Evolutionary conservation across 2,797 vertebrate genomes (phyloP).

Genomic region (Cebuella pygmaea): DNA sequence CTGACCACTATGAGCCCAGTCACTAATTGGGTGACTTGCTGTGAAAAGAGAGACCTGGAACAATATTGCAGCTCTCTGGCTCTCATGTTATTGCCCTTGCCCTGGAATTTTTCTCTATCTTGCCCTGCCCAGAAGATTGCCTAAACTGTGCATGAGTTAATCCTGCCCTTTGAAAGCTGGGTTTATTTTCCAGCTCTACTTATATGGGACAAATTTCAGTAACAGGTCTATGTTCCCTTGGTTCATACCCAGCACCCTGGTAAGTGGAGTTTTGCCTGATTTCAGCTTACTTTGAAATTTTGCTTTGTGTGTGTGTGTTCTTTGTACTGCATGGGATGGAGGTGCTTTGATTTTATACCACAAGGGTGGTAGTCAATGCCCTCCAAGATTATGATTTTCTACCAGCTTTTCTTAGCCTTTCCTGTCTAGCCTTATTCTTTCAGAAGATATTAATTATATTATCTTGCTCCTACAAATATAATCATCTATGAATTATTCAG

Average conservation of each 20-base stretch:
- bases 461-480: slow-evolving; percentile 57
- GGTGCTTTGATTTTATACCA: slow-evolving; percentile 34
- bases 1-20: neutral
- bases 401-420: slow-evolving; percentile 45
- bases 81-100: neutral
- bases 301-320: neutral
- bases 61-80: neutral
- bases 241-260: neutral
- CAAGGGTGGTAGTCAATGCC: neutral
- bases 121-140: slow-evolving; percentile 8
- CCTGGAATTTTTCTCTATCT: neutral
- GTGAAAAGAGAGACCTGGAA: neutral
- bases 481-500: slow-evolving; percentile 27
- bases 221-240: neutral
- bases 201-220: slow-evolving; percentile 1
- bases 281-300: neutral
- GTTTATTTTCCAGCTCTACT: slow-evolving; percentile 24
- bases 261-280: neutral
- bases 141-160: neutral
- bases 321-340: slow-evolving; percentile 37
- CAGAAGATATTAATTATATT: slow-evolving; percentile 52
- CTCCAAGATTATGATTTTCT: slow-evolving; percentile 33
- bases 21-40: neutral
- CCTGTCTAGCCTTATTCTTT: slow-evolving; percentile 36
- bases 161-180: neutral